phyloP scores from a whole-genome alignment of 2,888 invertebrate genomes.

The Mesoligia furuncula region DNA sequence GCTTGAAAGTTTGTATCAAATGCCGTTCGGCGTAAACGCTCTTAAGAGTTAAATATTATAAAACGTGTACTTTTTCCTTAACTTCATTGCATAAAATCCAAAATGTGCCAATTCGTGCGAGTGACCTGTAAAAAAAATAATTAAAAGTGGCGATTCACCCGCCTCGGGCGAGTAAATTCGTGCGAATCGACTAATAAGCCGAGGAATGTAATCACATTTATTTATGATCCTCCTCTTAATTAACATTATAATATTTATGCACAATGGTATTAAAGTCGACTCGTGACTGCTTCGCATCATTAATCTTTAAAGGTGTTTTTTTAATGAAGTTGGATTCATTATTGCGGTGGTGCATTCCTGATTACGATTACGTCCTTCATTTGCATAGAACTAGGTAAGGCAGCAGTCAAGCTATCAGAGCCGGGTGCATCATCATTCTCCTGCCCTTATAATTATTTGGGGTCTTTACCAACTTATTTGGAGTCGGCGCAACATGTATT shows the following conservation, averaged over 20 bases:
- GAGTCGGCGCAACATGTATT: no score
- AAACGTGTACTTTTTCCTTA: neutral
- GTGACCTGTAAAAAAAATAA: neutral
- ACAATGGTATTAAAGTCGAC: conserved; percentile 47
- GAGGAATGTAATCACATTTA: conserved; percentile 52
- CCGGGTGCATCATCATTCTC: no score
- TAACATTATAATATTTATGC: conserved; percentile 59
- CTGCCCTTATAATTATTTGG: no score
- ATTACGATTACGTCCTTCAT: neutral
- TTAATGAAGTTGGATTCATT: conserved; percentile 39
- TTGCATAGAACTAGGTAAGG: neutral
- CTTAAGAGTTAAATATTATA: neutral
- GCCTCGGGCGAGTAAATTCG: neutral
- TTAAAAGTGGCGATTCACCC: neutral
- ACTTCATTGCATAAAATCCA: neutral
- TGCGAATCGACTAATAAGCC: neutral
- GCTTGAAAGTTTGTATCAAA: no score
- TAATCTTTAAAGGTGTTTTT: conserved; percentile 49
- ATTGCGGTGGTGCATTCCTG: conserved; percentile 23
- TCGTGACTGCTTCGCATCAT: conserved; percentile 35
- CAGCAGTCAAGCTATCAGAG: neutral
- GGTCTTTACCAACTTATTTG: no score
- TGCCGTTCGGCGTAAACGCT: no score
- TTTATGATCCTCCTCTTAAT: conserved; percentile 55
- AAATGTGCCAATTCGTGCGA: neutral